Conservation (phyloP, 2,113 vertebrate species). For the Uria aalge region DNA sequence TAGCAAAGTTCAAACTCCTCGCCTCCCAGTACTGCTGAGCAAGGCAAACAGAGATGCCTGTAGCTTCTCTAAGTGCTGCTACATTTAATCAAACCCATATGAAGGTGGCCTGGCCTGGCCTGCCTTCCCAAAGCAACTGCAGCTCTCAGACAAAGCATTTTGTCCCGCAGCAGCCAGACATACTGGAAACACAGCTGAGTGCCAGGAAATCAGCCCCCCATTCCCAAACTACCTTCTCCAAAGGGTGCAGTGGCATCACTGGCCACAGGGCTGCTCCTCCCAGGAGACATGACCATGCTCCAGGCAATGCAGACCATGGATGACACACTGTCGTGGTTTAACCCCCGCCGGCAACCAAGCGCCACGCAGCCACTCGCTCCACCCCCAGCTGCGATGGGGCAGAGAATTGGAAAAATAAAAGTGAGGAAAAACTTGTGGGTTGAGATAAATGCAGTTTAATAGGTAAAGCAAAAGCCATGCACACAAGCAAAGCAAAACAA, state of each 20-base stretch:
- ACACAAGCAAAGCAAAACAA: not conserved
- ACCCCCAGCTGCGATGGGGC: not conserved
- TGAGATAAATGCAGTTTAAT: not conserved
- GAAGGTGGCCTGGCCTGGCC: not conserved
- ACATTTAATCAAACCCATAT: not conserved
- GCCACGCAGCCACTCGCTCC: not conserved
- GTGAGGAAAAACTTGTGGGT: not conserved
- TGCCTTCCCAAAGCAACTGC: not conserved
- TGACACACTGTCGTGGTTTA: not conserved
- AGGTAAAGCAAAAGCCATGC: not conserved
- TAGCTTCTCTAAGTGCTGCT: not conserved
- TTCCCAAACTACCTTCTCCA: fast-evolving
- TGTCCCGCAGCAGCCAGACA: not conserved
- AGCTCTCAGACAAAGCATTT: not conserved
- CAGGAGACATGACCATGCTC: fast-evolving
- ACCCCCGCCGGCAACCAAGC: not conserved
- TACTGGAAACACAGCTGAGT: not conserved
- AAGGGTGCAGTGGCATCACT: not conserved
- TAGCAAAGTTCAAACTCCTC: not conserved
- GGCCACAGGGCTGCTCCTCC: fast-evolving
- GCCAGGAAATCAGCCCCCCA: not conserved
- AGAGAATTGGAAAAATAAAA: not conserved
- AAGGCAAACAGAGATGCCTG: not conserved
- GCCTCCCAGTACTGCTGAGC: not conserved
- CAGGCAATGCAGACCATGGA: not conserved